These are phyloP conservation scores for Phragmatobia fuliginosa DNA, from an alignment of 2,888 invertebrate species.

Conservation along the genomic window DNA sequence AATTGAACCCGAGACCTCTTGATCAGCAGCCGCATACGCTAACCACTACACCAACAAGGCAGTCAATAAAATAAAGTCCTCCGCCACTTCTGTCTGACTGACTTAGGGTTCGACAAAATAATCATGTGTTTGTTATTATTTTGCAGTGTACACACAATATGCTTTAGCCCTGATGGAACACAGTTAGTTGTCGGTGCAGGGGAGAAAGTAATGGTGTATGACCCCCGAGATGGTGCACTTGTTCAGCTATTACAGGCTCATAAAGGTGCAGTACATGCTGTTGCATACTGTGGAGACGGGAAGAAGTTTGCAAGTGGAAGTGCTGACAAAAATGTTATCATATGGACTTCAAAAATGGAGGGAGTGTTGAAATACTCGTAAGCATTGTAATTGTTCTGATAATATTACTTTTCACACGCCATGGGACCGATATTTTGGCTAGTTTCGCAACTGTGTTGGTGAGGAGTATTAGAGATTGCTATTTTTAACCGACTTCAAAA, in stretches of 20 bases:
- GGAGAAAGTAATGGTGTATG: conserved; percentile 97
- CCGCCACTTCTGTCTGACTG: too few relatives aligned
- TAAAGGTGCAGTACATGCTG: conserved; percentile 96
- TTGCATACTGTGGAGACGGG: conserved; percentile 97
- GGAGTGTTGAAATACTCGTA: conserved; percentile 98
- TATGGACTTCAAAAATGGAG: conserved; percentile 98
- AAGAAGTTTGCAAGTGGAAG: conserved; percentile 98
- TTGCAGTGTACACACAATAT: conserved; percentile 96
- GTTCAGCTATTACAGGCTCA: conserved; percentile 98
- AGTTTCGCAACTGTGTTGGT: background rate
- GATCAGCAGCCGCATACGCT: too few relatives aligned
- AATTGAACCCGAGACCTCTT: too few relatives aligned
- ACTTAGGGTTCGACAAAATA: too few relatives aligned
- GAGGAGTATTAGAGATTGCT: too few relatives aligned
- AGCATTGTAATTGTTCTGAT: conserved; percentile 62
- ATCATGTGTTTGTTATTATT: conserved; percentile 21
- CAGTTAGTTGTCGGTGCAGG: conserved; percentile 98
- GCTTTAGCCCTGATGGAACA: conserved; percentile 98
- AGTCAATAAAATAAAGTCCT: too few relatives aligned
- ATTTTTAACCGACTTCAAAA: too few relatives aligned
- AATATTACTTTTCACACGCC: background rate
- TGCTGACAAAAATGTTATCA: conserved; percentile 98
- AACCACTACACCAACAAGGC: too few relatives aligned
- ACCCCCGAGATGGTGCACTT: conserved; percentile 95
- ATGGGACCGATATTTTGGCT: too few relatives aligned